Percentiles rank a stretch among this genome's conserved stretches.
phyloP scores from a whole-genome alignment of 2,888 invertebrate genomes.

The Thecophora atra region DNA sequence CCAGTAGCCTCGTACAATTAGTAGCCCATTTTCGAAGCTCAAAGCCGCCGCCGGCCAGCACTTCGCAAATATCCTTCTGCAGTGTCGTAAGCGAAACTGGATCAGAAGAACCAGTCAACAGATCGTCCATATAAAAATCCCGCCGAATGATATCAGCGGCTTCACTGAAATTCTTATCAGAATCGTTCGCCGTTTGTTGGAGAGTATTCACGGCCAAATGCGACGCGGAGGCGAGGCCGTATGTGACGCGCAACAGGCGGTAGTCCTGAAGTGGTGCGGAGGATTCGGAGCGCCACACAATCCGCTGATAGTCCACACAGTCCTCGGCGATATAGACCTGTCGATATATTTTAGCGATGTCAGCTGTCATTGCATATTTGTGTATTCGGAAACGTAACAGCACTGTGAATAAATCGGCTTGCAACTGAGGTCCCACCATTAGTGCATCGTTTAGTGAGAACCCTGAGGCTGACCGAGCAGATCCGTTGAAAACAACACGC shows the following conservation, averaged over 20 bases:
- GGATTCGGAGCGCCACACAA: conserved; percentile 31
- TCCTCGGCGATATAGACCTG: conserved; percentile 1
- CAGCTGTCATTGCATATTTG: conserved; percentile 25
- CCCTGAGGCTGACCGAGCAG: conserved; percentile 30
- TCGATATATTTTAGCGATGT: conserved; percentile 20
- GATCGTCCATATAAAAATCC: conserved; percentile 30
- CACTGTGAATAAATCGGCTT: conserved; percentile 19
- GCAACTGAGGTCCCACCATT: conserved; percentile 19
- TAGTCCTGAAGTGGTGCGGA: too few species aligned
- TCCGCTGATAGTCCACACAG: conserved; percentile 12
- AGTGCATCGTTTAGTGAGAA: not conserved
- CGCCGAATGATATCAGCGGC: not conserved
- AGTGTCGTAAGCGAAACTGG: too few species aligned
- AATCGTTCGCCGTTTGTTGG: too few species aligned
- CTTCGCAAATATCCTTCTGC: conserved; percentile 11
- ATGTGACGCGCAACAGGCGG: too few species aligned
- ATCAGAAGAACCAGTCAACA: too few species aligned
- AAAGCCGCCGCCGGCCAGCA: conserved; percentile 5
- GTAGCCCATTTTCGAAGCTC: conserved; percentile 24
- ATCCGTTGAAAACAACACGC: conserved; percentile 28
- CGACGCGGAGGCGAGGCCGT: too few species aligned
- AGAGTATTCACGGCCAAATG: too few species aligned
- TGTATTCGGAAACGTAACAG: conserved; percentile 30
- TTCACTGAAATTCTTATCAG: not conserved
- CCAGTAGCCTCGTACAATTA: not conserved